Conservation (phyloP, 2,113 vertebrate species). For the Oxyura jamaicensis region DNA sequence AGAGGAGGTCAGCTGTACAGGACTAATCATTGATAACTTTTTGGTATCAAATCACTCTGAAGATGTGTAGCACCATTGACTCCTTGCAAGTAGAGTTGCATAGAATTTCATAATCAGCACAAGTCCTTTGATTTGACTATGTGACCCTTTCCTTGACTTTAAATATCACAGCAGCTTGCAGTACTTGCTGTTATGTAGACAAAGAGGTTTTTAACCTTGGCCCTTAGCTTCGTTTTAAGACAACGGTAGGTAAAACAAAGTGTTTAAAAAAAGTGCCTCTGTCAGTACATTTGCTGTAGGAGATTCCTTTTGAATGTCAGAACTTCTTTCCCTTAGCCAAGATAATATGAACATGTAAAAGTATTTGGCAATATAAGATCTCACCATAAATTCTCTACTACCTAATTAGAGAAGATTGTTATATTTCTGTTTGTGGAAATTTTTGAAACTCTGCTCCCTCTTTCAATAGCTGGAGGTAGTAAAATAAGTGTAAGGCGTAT, state of each 20-base stretch:
- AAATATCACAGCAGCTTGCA: neutral
- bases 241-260: neutral
- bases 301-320: constrained; percentile 40
- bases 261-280: neutral
- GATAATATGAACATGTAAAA: constrained; percentile 1
- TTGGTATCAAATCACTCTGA: neutral
- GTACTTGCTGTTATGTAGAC: neutral
- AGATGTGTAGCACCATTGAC: neutral
- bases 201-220: neutral
- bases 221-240: neutral
- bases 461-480: constrained; percentile 58
- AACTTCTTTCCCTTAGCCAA: constrained; percentile 36
- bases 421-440: constrained; percentile 35
- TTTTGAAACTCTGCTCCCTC: constrained; percentile 26
- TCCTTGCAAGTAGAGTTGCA: neutral
- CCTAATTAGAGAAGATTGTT: constrained; percentile 45
- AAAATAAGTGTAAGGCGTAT: neutral
- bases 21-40: neutral
- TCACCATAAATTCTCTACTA: constrained; percentile 22
- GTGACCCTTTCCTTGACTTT: neutral
- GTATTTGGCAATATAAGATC: constrained; percentile 23
- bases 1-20: neutral
- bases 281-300: neutral
- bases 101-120: neutral
- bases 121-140: neutral